Conservation (phyloP, 1,140 invertebrate species). For the Musca domestica region DNA sequence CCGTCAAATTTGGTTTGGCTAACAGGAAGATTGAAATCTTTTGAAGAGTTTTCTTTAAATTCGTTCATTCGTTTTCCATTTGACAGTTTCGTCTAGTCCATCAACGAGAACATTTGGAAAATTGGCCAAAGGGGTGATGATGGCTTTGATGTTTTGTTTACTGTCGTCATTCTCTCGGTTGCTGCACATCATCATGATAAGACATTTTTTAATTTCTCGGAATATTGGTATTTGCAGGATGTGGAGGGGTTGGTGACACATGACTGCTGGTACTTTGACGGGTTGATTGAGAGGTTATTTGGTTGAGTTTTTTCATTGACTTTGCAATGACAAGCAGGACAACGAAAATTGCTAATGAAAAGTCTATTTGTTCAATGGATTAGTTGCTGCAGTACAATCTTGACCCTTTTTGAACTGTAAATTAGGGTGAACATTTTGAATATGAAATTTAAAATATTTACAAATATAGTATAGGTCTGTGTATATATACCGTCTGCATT, state of each 20-base stretch:
- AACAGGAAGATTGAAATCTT: conserved; percentile 14
- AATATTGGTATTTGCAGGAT: no score
- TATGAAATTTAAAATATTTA: no score
- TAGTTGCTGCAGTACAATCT: no score
- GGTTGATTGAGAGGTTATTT: neutral
- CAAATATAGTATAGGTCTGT: no score
- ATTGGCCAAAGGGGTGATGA: conserved; percentile 31
- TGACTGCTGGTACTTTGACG: no score
- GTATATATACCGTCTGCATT: no score
- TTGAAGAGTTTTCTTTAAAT: conserved; percentile 12
- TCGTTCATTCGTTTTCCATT: conserved; percentile 16
- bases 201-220: neutral
- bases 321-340: neutral
- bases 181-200: conserved; percentile 10
- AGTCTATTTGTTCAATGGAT: neutral
- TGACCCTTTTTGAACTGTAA: no score
- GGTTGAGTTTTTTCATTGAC: conserved; percentile 5
- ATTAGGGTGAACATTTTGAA: no score
- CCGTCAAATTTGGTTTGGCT: neutral
- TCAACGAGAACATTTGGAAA: conserved; percentile 29
- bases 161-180: conserved; percentile 7
- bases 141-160: conserved; percentile 18
- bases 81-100: conserved; percentile 4
- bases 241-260: no score
- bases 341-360: conserved; percentile 12